Evolutionary conservation across 2,113 vertebrate genomes (phyloP).

Genomic region (Cyanoramphus novaezelandiae): DNA sequence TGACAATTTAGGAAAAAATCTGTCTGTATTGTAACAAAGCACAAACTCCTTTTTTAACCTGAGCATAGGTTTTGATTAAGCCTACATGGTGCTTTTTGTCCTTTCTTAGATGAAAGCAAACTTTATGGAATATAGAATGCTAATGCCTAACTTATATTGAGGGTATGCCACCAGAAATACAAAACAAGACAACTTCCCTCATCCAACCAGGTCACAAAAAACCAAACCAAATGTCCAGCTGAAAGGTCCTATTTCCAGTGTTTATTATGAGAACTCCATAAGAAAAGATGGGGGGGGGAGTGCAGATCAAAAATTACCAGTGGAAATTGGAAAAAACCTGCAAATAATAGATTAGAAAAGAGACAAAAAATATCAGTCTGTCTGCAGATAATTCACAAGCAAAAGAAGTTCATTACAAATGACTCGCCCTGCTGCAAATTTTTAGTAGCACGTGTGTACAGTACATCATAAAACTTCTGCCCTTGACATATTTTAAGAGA

Average conservation of each 20-base stretch:
- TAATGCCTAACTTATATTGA: neutral
- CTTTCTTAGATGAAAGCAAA: neutral
- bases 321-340: slow-evolving; percentile 2
- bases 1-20: neutral
- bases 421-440: slow-evolving; percentile 27
- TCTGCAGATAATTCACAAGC: slow-evolving; percentile 42
- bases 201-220: neutral
- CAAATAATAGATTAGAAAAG: neutral
- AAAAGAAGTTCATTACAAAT: slow-evolving; percentile 48
- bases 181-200: neutral
- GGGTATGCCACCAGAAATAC: neutral
- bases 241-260: neutral
- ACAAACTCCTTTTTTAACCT: neutral
- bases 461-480: slow-evolving; percentile 39
- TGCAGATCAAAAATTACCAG: neutral
- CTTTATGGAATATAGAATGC: neutral
- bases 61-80: neutral
- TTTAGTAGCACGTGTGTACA: slow-evolving; percentile 32
- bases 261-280: neutral
- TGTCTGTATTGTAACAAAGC: neutral
- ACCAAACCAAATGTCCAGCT: neutral
- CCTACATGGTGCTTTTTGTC: neutral
- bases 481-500: slow-evolving; percentile 6
- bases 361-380: neutral
- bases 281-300: neutral